Evolutionary conservation across 2,113 vertebrate genomes (phyloP).

Genomic region (Ammodytes dubius): DNA sequence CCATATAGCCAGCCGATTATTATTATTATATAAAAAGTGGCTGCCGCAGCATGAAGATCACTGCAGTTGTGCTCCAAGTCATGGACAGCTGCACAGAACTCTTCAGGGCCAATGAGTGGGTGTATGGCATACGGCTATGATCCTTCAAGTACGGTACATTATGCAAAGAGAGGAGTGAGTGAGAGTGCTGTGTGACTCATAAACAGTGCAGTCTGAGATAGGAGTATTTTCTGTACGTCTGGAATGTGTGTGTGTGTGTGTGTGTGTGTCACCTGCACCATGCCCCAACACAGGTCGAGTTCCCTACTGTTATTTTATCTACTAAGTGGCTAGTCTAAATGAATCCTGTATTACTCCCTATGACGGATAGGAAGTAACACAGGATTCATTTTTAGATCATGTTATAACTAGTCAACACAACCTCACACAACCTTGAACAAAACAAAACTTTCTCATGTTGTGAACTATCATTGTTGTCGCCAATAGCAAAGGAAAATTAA

Average conservation of each 20-base stretch:
- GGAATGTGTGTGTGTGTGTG: constrained; percentile 15
- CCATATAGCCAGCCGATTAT: neutral
- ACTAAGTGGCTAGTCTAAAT: neutral
- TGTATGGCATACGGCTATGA: constrained; percentile 16
- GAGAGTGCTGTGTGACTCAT: constrained; percentile 42
- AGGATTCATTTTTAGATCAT: neutral
- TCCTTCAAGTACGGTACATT: constrained; percentile 44
- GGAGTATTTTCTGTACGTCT: neutral
- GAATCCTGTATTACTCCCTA: too few species aligned
- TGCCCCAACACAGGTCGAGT: neutral
- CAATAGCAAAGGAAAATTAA: too few species aligned
- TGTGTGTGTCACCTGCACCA: constrained; percentile 17
- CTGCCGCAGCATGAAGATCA: constrained; percentile 22
- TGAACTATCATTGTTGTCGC: neutral
- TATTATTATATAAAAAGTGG: constrained; percentile 18
- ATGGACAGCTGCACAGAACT: constrained; percentile 42
- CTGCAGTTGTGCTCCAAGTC: constrained; percentile 26
- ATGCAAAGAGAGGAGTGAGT: constrained; percentile 43
- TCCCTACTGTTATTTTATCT: neutral
- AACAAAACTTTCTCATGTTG: constrained; percentile 13
- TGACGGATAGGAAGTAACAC: too few species aligned
- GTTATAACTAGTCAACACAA: constrained; percentile 18
- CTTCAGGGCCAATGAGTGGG: constrained; percentile 46
- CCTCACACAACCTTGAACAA: neutral
- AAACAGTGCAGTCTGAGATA: constrained; percentile 19